These are phyloP conservation scores for Drosophila funebris DNA, from an alignment of 1,140 invertebrate species.

Conservation along the genomic window DNA sequence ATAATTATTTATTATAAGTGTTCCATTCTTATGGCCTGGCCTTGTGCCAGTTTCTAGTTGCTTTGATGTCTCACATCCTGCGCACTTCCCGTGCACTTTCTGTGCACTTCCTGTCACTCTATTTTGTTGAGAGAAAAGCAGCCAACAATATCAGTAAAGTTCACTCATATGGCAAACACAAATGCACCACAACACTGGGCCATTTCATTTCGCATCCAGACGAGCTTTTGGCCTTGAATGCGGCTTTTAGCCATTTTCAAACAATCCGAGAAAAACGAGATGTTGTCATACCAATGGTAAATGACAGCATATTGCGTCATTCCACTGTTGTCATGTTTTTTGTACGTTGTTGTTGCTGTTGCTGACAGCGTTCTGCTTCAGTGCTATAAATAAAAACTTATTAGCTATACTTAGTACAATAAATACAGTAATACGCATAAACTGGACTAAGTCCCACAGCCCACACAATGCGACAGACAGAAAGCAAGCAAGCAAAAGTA, in stretches of 20 bases:
- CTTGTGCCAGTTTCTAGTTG: constrained; percentile 38
- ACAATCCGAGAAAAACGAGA: constrained; percentile 41
- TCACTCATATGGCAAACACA: background rate
- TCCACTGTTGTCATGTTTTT: constrained; percentile 19
- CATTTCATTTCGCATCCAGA: constrained; percentile 43
- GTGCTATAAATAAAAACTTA: constrained; percentile 67
- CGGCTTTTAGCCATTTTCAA: constrained; percentile 51
- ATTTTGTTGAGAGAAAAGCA: constrained; percentile 3
- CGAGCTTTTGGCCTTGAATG: constrained; percentile 50
- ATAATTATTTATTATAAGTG: background rate
- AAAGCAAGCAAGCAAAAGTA: background rate
- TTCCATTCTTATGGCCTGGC: constrained; percentile 5
- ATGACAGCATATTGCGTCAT: constrained; percentile 52
- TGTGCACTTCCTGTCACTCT: constrained; percentile 20
- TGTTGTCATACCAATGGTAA: constrained; percentile 64
- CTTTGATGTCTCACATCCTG: constrained; percentile 30
- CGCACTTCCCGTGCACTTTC: constrained; percentile 31
- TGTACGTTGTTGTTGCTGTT: constrained; percentile 2
- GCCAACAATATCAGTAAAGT: background rate
- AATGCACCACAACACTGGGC: constrained; percentile 27
- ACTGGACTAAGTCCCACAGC: constrained; percentile 8
- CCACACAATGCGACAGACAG: constrained; percentile 5
- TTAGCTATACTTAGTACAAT: constrained; percentile 49
- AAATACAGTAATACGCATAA: constrained; percentile 15
- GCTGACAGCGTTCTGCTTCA: constrained; percentile 33